Conservation (phyloP, 2,888 invertebrate species). For the Cheilosia vernalis region DNA sequence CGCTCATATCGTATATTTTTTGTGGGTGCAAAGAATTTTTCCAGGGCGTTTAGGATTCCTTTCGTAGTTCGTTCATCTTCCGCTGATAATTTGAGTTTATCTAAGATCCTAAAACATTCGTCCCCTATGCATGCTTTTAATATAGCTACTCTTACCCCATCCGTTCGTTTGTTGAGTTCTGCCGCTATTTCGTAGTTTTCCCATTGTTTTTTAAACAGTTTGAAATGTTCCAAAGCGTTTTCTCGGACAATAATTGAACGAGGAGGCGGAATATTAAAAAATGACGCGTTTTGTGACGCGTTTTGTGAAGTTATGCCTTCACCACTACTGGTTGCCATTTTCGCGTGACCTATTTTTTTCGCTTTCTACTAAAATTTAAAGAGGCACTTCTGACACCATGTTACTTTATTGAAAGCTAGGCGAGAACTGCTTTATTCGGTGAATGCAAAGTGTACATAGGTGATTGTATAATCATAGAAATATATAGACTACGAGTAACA, state of each 20-base stretch:
- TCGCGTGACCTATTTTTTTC: background rate
- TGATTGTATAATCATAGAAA: too few species aligned
- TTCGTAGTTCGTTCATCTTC: constrained; percentile 6
- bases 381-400: background rate
- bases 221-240: background rate
- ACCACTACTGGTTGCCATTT: constrained; percentile 5
- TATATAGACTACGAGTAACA: too few species aligned
- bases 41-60: constrained; percentile 5
- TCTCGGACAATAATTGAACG: background rate
- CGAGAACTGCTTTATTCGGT: too few species aligned
- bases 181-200: constrained; percentile 6
- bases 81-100: constrained; percentile 22
- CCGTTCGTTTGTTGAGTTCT: constrained; percentile 1
- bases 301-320: background rate
- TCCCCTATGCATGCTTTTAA: constrained; percentile 13
- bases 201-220: constrained; percentile 22
- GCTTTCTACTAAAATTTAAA: background rate
- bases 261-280: background rate
- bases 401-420: background rate
- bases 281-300: background rate
- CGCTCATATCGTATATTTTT: constrained; percentile 30
- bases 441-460: too few species aligned
- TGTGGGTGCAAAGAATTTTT: constrained; percentile 10
- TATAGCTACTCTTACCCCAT: constrained; percentile 30
- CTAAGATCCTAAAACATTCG: constrained; percentile 22